A percentile compares a stretch with the other conserved stretches of the same genome.
These are phyloP conservation scores for Ostrea denselamellosa DNA, from an alignment of 1,140 invertebrate genomes.

Conservation along the genomic window DNA sequence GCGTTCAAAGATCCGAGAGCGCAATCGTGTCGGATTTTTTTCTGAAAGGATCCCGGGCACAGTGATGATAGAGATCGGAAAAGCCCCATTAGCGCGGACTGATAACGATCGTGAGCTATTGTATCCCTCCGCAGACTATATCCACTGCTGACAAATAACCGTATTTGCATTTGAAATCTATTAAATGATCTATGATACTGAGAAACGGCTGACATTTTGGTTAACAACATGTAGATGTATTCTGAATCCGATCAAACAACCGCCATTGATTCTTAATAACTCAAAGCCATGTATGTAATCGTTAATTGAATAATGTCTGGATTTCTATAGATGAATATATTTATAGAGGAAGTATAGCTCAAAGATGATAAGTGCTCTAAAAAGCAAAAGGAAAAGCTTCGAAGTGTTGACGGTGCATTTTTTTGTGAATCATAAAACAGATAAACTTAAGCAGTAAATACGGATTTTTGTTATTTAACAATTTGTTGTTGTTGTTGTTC, in stretches of 20 bases:
- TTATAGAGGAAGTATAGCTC: too few relatives aligned
- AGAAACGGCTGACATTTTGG: neutral
- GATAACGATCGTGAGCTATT: constrained; percentile 9
- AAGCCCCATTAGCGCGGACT: constrained; percentile 9
- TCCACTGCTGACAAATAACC: neutral
- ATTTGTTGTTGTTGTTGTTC: too few relatives aligned
- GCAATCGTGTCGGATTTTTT: neutral
- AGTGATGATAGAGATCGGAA: constrained; percentile 14
- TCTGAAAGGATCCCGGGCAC: neutral
- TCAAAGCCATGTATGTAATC: neutral
- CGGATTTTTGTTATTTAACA: too few relatives aligned
- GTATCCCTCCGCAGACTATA: neutral
- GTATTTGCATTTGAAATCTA: constrained; percentile 36
- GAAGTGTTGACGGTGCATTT: too few relatives aligned
- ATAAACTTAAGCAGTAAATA: too few relatives aligned
- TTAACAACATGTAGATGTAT: neutral
- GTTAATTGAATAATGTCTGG: neutral
- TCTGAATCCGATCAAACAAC: neutral
- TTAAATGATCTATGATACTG: constrained; percentile 1
- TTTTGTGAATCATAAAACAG: too few relatives aligned
- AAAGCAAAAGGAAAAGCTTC: too few relatives aligned
- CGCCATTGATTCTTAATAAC: neutral
- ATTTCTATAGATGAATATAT: too few relatives aligned
- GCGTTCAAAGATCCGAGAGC: neutral
- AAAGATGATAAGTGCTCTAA: too few relatives aligned